Evolutionary conservation across 1,140 invertebrate species (phyloP).

Genomic region (Lanistes nyassanus): DNA sequence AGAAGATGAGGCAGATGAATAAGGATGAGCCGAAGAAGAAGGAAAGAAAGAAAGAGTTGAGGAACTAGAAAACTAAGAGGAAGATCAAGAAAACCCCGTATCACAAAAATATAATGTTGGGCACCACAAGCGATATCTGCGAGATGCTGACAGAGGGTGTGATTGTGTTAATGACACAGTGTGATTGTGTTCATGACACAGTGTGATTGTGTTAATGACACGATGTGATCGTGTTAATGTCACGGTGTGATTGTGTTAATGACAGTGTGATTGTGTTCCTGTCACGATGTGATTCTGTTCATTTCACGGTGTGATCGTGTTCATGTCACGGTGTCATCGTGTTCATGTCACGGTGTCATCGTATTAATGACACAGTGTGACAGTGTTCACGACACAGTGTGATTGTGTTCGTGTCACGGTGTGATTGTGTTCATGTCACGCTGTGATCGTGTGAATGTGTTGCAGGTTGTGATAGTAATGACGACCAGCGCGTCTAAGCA

Average conservation of each 20-base stretch:
- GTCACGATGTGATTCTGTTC: background rate
- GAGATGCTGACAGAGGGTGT: background rate
- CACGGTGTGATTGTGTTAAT: background rate
- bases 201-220: background rate
- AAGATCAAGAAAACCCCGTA: no score
- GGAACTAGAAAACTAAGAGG: background rate
- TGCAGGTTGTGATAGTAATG: constrained; percentile 7
- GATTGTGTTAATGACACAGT: background rate
- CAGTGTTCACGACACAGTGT: background rate
- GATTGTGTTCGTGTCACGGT: background rate
- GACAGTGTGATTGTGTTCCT: background rate
- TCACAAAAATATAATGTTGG: no score
- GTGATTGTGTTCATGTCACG: background rate
- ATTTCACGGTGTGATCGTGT: background rate
- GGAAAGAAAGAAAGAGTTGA: background rate
- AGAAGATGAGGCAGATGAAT: background rate
- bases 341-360: background rate
- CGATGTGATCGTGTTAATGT: background rate
- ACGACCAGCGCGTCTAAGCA: constrained; percentile 10
- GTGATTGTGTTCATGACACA: background rate
- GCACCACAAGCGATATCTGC: background rate
- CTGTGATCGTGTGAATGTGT: background rate
- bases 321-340: background rate
- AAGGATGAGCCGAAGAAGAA: background rate
- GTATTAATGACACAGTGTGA: background rate